Conservation (phyloP, 2,888 invertebrate genomes). For the Scaptomyza flava region DNA sequence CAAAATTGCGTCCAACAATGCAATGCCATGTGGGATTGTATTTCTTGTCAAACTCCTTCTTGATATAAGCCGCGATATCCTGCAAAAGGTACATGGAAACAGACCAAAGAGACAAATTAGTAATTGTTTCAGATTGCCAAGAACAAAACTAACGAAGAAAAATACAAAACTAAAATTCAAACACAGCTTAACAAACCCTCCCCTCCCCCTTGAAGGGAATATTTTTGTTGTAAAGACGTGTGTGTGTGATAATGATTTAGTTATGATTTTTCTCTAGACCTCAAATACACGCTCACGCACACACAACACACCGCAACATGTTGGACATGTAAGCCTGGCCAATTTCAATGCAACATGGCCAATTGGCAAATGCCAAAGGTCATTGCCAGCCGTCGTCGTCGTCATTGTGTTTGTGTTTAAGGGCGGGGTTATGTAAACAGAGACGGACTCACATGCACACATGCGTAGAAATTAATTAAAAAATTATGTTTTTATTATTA, state of each 20-base stretch:
- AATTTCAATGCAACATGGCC: slow-evolving; percentile 23
- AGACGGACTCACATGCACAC: too few species aligned
- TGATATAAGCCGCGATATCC: slow-evolving; percentile 99
- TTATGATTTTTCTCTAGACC: slow-evolving; percentile 43
- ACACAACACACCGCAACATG: too few species aligned
- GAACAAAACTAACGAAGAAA: too few species aligned
- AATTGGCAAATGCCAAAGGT: slow-evolving; percentile 63
- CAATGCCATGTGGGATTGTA: slow-evolving; percentile 99
- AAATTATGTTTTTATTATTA: too few species aligned
- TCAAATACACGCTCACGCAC: slow-evolving; percentile 1
- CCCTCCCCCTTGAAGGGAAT: too few species aligned
- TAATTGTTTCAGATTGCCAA: slow-evolving; percentile 20
- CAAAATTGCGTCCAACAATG: slow-evolving; percentile 99
- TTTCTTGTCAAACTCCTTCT: slow-evolving; percentile 99
- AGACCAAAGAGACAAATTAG: background rate
- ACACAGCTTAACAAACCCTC: too few species aligned
- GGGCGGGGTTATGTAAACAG: too few species aligned
- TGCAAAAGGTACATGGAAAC: slow-evolving; percentile 82
- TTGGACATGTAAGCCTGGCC: slow-evolving; percentile 12
- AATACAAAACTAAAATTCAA: too few species aligned
- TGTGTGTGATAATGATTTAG: slow-evolving; percentile 57
- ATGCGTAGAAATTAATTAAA: too few species aligned
- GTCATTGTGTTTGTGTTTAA: too few species aligned
- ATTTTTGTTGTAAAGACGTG: too few species aligned
- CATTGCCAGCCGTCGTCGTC: too few species aligned